phyloP scores from a whole-genome alignment of 2,113 vertebrate species.

The Gallinago paraguaiae region DNA sequence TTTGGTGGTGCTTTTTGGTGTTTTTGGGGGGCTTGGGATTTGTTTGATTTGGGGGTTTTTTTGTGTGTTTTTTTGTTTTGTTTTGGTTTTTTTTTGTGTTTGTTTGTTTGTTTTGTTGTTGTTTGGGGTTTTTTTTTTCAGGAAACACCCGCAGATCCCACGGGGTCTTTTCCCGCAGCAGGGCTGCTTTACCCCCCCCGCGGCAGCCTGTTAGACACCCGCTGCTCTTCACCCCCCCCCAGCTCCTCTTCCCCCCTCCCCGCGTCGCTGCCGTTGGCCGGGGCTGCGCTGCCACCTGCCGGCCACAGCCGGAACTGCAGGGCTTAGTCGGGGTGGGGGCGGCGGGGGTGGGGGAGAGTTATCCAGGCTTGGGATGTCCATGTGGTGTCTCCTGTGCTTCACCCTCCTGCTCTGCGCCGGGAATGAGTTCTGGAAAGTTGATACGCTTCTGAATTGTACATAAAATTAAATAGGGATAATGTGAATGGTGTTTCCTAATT shows the following conservation, averaged over 20 bases:
- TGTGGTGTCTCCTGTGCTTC: neutral
- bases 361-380: too few species aligned
- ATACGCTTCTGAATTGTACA: fast-evolving
- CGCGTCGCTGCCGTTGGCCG: neutral
- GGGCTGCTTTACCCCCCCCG: neutral
- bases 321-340: neutral
- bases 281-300: conserved; percentile 37
- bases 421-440: neutral
- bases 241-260: too few species aligned
- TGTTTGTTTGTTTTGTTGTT: too few species aligned
- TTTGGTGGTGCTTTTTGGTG: too few species aligned
- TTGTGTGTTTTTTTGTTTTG: too few species aligned
- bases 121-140: too few species aligned
- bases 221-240: fast-evolving
- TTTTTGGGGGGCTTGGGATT: too few species aligned
- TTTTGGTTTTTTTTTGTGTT: too few species aligned
- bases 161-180: fast-evolving
- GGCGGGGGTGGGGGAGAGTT: too few species aligned
- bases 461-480: neutral
- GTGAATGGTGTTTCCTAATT: fast-evolving
- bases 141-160: neutral
- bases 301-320: neutral
- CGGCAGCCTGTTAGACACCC: neutral
- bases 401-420: fast-evolving
- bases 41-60: too few species aligned